These are phyloP conservation scores for Drosophila trichaetosa DNA, from an alignment of 2,888 invertebrate genomes.

Conservation along the genomic window DNA sequence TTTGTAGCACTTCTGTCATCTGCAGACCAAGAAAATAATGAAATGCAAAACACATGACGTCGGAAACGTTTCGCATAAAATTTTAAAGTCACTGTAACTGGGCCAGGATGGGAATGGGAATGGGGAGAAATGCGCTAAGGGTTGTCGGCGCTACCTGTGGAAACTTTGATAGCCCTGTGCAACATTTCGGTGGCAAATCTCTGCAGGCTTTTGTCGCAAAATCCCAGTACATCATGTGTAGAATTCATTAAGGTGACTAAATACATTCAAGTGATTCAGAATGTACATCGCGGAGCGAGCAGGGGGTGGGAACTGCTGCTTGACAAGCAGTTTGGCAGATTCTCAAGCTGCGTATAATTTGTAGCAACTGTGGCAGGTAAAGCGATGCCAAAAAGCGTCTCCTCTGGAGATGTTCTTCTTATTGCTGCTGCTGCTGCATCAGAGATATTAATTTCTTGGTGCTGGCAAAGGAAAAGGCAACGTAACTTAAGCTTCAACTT, in stretches of 20 bases:
- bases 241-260: slow-evolving; percentile 81
- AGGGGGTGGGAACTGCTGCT: not conserved
- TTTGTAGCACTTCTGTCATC: slow-evolving; percentile 26
- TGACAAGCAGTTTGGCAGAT: slow-evolving; percentile 64
- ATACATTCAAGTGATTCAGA: slow-evolving; percentile 65
- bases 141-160: slow-evolving; percentile 47
- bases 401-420: slow-evolving; percentile 1
- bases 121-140: slow-evolving; percentile 14
- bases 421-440: slow-evolving; percentile 53
- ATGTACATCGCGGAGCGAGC: not conserved
- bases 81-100: slow-evolving; percentile 68
- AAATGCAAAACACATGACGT: slow-evolving; percentile 62
- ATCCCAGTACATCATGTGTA: slow-evolving; percentile 79
- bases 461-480: slow-evolving; percentile 65
- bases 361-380: slow-evolving; percentile 77
- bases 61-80: slow-evolving; percentile 66
- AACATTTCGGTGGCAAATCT: slow-evolving; percentile 68
- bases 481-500: slow-evolving; percentile 79
- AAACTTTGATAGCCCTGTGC: slow-evolving; percentile 65
- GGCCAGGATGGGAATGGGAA: slow-evolving; percentile 26
- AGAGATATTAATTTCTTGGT: slow-evolving; percentile 77
- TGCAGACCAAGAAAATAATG: slow-evolving; percentile 18
- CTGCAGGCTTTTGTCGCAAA: slow-evolving; percentile 77
- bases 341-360: slow-evolving; percentile 79
- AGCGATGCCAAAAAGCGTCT: slow-evolving; percentile 64